These are phyloP conservation scores for Euura saliciscinereae DNA, from an alignment of 1,140 invertebrate genomes.

Conservation along the genomic window DNA sequence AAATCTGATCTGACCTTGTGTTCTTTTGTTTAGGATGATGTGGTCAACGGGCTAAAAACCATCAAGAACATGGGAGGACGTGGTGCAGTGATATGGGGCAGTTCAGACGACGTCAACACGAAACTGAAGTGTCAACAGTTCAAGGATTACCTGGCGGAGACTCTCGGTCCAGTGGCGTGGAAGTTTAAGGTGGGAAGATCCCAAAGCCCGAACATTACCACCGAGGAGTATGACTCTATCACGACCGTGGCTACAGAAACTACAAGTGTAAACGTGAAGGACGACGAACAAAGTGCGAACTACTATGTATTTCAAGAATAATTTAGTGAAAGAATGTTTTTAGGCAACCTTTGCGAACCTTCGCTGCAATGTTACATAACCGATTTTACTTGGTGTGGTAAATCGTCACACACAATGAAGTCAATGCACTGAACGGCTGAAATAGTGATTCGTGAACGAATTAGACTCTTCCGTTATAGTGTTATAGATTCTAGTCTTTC, in stretches of 20 bases:
- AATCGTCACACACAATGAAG: neutral
- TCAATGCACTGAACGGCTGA: neutral
- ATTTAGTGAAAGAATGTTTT: no score
- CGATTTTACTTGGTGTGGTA: no score
- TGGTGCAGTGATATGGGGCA: slow-evolving; percentile 77
- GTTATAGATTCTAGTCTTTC: neutral
- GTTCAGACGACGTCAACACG: slow-evolving; percentile 71
- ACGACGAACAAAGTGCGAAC: neutral
- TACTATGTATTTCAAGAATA: neutral
- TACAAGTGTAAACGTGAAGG: neutral
- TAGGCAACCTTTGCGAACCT: no score
- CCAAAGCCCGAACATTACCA: neutral
- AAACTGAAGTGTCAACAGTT: slow-evolving; percentile 67
- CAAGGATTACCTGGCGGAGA: slow-evolving; percentile 63
- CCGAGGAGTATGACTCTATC: slow-evolving; percentile 16
- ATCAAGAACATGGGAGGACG: slow-evolving; percentile 63
- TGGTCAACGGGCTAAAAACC: slow-evolving; percentile 60
- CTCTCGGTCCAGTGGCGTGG: slow-evolving; percentile 64
- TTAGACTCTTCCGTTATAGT: neutral
- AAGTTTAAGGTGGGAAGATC: slow-evolving; percentile 21
- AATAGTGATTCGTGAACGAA: neutral
- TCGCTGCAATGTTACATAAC: no score
- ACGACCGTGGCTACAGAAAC: slow-evolving; percentile 6
- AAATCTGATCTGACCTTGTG: no score
- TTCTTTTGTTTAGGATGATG: slow-evolving; percentile 61